Evolutionary conservation across 2,797 vertebrate genomes (phyloP).

Genomic region (Menidia menidia): DNA sequence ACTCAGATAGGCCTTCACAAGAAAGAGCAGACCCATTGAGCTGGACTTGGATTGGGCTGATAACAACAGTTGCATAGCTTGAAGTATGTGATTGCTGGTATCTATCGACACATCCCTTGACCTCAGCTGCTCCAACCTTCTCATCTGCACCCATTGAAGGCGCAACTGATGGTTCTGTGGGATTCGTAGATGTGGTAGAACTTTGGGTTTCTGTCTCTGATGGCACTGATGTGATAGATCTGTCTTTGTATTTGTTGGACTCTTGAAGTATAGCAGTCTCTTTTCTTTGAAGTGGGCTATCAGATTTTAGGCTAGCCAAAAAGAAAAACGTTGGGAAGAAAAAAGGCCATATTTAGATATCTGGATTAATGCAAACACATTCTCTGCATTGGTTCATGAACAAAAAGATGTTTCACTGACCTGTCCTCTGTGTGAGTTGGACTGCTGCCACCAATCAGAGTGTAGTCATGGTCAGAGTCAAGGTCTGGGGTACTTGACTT

Average conservation of each 20-base stretch:
- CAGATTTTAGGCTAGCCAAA: slow-evolving; percentile 50
- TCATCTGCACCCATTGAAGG: slow-evolving; percentile 27
- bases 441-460: slow-evolving; percentile 74
- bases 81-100: slow-evolving; percentile 33
- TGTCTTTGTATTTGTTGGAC: slow-evolving; percentile 30
- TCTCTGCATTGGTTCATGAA: slow-evolving; percentile 1
- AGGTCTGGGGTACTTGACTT: slow-evolving; percentile 61
- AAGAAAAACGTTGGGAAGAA: slow-evolving; percentile 15
- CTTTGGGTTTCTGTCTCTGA: slow-evolving; percentile 46
- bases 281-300: slow-evolving; percentile 51
- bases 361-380: background rate
- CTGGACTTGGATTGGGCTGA: slow-evolving; percentile 64
- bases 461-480: slow-evolving; percentile 77
- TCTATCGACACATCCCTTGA: slow-evolving; percentile 23
- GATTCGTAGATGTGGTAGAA: slow-evolving; percentile 29
- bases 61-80: slow-evolving; percentile 52
- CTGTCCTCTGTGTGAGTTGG: slow-evolving; percentile 75
- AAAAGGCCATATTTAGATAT: slow-evolving; percentile 6
- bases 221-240: slow-evolving; percentile 17
- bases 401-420: slow-evolving; percentile 52
- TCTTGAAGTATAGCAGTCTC: slow-evolving; percentile 35
- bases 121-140: slow-evolving; percentile 12
- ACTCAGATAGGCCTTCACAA: slow-evolving; percentile 31
- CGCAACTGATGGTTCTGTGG: slow-evolving; percentile 31
- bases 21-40: slow-evolving; percentile 63